Percentiles rank a stretch among this genome's conserved stretches.
Evolutionary conservation across 2,113 vertebrate species (phyloP).

Genomic region (Pachycephala philippinensis): DNA sequence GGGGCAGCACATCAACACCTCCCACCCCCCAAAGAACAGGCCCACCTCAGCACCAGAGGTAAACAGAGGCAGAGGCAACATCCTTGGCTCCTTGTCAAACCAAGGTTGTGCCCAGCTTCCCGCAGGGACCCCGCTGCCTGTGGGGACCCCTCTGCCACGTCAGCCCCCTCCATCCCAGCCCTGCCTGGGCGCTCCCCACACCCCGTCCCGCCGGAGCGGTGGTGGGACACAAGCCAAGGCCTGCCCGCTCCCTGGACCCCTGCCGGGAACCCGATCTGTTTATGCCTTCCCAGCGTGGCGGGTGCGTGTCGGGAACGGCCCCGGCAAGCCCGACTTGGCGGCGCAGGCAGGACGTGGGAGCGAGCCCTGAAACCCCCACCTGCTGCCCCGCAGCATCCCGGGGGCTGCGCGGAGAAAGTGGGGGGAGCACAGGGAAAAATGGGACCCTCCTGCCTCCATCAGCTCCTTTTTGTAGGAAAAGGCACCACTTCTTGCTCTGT

Average conservation of each 20-base stretch:
- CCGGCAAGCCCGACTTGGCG: constrained; percentile 23
- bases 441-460: neutral
- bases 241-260: constrained; percentile 41
- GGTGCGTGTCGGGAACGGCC: constrained; percentile 9
- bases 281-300: neutral
- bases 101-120: neutral
- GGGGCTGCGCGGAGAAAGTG: fast-evolving
- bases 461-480: neutral
- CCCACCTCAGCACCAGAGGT: neutral
- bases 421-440: neutral
- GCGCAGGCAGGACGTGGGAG: neutral
- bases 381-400: neutral
- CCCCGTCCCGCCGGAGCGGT: fast-evolving
- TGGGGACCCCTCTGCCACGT: neutral
- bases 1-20: neutral
- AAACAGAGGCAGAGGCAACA: neutral
- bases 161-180: neutral
- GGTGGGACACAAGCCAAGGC: constrained; percentile 51
- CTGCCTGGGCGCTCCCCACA: neutral
- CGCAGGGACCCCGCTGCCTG: fast-evolving
- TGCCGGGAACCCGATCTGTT: constrained; percentile 57
- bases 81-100: neutral
- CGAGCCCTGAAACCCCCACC: neutral
- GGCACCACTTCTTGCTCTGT: neutral
- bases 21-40: neutral